Conservation (phyloP, 2,113 vertebrate genomes). For the Xiphorhynchus elegans region DNA sequence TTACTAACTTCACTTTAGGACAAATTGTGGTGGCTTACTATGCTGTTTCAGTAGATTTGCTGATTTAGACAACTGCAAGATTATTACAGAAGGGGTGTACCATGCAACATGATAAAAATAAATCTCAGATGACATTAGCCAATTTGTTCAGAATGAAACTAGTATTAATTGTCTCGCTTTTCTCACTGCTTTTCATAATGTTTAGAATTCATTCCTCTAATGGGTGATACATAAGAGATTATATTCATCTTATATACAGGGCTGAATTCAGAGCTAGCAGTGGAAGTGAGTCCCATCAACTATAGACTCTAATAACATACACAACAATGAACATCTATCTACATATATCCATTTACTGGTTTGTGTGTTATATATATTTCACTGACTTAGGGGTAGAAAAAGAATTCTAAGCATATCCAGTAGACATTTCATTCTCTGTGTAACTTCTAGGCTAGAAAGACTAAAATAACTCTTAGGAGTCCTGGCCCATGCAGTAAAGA, state of each 20-base stretch:
- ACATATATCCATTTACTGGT: neutral
- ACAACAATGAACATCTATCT: neutral
- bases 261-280: neutral
- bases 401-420: neutral
- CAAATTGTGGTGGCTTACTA: neutral
- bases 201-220: neutral
- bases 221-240: neutral
- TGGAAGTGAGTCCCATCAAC: neutral
- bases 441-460: neutral
- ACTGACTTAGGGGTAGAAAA: neutral
- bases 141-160: neutral
- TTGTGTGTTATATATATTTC: neutral
- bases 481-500: neutral
- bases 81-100: neutral
- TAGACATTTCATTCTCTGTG: neutral
- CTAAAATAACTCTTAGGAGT: neutral
- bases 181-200: neutral
- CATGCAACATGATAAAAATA: neutral
- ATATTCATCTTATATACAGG: neutral
- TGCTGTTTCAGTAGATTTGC: neutral
- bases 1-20: neutral
- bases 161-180: neutral
- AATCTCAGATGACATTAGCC: neutral
- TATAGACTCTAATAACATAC: neutral
- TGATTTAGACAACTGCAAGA: neutral